A percentile compares a stretch with the other conserved stretches of the same genome.
Conservation (phyloP, 1,140 invertebrate genomes). For the Hetaerina americana region DNA sequence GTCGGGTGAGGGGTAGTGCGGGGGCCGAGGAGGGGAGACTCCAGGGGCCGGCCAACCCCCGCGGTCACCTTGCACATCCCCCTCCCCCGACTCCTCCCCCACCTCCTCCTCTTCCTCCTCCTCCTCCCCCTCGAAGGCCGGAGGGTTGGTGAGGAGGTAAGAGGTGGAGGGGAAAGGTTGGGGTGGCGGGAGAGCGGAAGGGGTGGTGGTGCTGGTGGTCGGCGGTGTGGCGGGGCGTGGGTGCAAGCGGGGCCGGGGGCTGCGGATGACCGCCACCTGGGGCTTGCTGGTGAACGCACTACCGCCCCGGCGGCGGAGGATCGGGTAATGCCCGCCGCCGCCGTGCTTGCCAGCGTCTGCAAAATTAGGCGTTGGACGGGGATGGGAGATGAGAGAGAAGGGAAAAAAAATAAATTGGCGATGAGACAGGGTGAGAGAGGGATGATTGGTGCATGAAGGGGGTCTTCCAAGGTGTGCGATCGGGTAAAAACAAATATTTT, state of each 20-base stretch:
- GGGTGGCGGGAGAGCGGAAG: no score
- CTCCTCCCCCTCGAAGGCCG: no score
- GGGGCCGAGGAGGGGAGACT: constrained; percentile 16
- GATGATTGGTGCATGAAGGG: not conserved
- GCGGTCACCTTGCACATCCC: constrained; percentile 24
- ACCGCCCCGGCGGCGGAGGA: constrained; percentile 23
- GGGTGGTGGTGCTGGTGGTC: not conserved
- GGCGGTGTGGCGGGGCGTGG: not conserved
- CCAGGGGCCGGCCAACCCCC: no score
- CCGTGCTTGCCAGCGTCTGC: not conserved
- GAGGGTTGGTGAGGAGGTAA: no score
- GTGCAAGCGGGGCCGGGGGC: not conserved
- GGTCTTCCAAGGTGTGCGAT: no score
- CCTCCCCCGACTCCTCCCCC: no score
- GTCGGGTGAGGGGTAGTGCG: not conserved
- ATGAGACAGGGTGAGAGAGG: not conserved
- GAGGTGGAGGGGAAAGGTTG: no score
- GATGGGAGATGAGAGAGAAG: not conserved
- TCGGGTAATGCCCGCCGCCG: not conserved
- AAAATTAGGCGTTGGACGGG: not conserved
- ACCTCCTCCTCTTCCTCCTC: no score
- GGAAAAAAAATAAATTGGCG: not conserved
- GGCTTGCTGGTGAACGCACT: not conserved
- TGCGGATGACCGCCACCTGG: constrained; percentile 18
- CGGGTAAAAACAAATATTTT: no score